These are phyloP conservation scores for Mastacembelus armatus DNA, from an alignment of 2,797 vertebrate genomes.

Conservation along the genomic window DNA sequence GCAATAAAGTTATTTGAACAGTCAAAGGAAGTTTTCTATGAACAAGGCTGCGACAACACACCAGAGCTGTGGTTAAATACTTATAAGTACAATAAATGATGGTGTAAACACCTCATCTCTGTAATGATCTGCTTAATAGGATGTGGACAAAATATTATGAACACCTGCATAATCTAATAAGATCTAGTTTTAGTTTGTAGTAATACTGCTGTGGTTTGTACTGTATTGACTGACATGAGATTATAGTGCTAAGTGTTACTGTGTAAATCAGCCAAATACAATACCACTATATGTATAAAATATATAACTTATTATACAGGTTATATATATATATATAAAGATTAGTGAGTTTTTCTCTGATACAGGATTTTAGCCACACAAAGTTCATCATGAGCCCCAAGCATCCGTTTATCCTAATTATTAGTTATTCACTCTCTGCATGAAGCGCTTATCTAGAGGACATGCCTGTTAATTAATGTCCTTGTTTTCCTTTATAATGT, in stretches of 20 bases:
- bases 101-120: not conserved
- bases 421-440: constrained; percentile 33
- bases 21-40: not conserved
- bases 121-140: not conserved
- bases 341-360: not conserved
- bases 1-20: not conserved
- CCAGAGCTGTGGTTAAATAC: not conserved
- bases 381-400: constrained; percentile 3
- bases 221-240: not conserved
- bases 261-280: not conserved
- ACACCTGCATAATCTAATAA: not conserved
- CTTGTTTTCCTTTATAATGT: not conserved
- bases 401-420: constrained; percentile 9
- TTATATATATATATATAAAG: no score
- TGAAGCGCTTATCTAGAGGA: constrained; percentile 8
- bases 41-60: not conserved
- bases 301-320: no score
- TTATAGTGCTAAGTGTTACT: not conserved
- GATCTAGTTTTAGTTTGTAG: not conserved
- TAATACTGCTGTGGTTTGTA: not conserved
- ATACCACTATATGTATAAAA: not conserved
- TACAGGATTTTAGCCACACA: not conserved
- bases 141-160: not conserved
- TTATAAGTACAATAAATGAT: not conserved
- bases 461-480: not conserved